phyloP scores from a whole-genome alignment of 2,888 invertebrate genomes.

The Hemistola chrysoprasaria region DNA sequence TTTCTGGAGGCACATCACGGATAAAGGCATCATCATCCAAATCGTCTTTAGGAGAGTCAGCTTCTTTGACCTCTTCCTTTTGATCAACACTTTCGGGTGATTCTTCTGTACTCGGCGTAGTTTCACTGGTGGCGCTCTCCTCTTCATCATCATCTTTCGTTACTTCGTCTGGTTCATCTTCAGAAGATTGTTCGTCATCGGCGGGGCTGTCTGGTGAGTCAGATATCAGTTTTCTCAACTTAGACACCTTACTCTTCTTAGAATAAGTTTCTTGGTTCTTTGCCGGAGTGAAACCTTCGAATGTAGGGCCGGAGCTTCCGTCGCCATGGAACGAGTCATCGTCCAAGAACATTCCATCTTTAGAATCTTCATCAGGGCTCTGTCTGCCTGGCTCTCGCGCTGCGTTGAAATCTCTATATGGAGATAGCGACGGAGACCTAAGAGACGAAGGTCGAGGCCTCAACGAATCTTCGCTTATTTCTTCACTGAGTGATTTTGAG shows the following conservation, averaged over 20 bases:
- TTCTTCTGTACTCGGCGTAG: constrained; percentile 39
- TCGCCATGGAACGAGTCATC: constrained; percentile 84
- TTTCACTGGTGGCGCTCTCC: constrained; percentile 41
- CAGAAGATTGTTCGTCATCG: constrained; percentile 79
- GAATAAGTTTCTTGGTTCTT: constrained; percentile 81
- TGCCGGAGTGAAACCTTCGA: constrained; percentile 81
- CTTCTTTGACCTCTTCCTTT: constrained; percentile 46
- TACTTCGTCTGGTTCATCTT: constrained; percentile 62
- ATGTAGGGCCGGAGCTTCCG: constrained; percentile 73
- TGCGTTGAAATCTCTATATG: constrained; percentile 65
- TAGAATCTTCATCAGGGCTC: constrained; percentile 84
- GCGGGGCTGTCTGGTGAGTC: constrained; percentile 77
- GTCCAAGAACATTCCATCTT: constrained; percentile 82
- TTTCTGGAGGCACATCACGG: constrained; percentile 37
- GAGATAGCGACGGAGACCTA: constrained; percentile 70
- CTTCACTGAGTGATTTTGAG: constrained; percentile 79
- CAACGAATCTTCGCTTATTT: constrained; percentile 74
- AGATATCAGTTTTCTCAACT: constrained; percentile 70
- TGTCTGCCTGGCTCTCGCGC: constrained; percentile 82
- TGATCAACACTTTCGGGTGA: constrained; percentile 37
- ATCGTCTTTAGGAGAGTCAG: constrained; percentile 35
- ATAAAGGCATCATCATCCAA: constrained; percentile 36
- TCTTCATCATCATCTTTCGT: constrained; percentile 51
- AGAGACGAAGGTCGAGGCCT: constrained; percentile 53
- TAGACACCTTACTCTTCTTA: constrained; percentile 74